Conservation (phyloP, 1,140 invertebrate genomes). For the Ips nitidus region DNA sequence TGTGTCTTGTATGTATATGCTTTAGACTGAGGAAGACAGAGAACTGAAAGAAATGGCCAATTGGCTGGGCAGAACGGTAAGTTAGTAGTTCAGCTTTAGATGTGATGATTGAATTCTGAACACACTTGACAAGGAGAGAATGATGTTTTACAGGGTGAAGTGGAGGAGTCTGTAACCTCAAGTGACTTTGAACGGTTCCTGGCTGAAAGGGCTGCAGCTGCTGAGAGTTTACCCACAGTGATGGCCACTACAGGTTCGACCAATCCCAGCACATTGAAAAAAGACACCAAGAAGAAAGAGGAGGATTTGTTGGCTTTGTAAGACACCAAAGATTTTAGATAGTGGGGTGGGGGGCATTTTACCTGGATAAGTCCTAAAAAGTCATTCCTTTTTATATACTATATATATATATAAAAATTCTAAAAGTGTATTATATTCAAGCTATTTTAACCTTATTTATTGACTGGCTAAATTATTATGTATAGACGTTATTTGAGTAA, state of each 20-base stretch:
- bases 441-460: too few relatives aligned
- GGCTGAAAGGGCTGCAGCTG: constrained; percentile 83
- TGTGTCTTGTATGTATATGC: constrained; percentile 39
- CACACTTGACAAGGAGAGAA: neutral
- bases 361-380: too few relatives aligned
- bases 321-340: neutral
- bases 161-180: constrained; percentile 75
- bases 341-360: too few relatives aligned
- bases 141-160: constrained; percentile 36
- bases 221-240: constrained; percentile 63
- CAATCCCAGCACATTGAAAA: constrained; percentile 30
- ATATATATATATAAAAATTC: too few relatives aligned
- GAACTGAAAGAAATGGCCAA: constrained; percentile 94
- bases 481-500: too few relatives aligned
- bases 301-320: constrained; percentile 22
- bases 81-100: constrained; percentile 15
- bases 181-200: constrained; percentile 93
- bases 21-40: constrained; percentile 70
- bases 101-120: neutral
- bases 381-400: too few relatives aligned
- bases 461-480: too few relatives aligned
- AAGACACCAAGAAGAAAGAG: constrained; percentile 27
- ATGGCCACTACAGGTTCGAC: constrained; percentile 29
- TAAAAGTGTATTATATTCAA: too few relatives aligned
- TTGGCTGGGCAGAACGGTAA: constrained; percentile 71